phyloP scores from a whole-genome alignment of 2,888 invertebrate species.

The Eupeodes luniger region DNA sequence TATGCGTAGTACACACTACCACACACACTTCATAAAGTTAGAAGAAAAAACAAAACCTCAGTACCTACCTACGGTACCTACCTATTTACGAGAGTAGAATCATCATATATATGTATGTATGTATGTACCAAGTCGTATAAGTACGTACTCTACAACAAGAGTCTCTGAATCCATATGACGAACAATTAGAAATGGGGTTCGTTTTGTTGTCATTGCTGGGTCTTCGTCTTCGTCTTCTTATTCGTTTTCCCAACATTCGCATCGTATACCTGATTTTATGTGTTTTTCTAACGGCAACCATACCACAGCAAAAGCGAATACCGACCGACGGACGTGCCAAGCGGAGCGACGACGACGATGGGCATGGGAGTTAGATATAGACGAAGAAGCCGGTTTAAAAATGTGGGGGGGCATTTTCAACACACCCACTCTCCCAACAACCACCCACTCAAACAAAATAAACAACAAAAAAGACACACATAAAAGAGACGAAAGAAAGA shows the following conservation, averaged over 20 bases:
- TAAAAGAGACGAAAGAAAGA: constrained; percentile 11
- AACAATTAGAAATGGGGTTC: constrained; percentile 71
- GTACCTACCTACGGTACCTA: neutral
- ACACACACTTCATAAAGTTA: constrained; percentile 47
- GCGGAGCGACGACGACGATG: neutral
- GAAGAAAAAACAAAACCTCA: constrained; percentile 11
- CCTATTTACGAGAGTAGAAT: neutral
- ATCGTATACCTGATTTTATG: constrained; percentile 58
- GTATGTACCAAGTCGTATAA: neutral
- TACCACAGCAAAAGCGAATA: neutral
- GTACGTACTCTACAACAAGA: constrained; percentile 7
- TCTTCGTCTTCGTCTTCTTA: constrained; percentile 21
- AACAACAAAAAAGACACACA: constrained; percentile 5
- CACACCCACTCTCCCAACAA: constrained; percentile 55
- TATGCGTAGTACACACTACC: constrained; percentile 35
- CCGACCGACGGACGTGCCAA: too few species aligned
- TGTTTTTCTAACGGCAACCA: constrained; percentile 64
- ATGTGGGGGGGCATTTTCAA: constrained; percentile 38
- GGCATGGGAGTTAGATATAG: constrained; percentile 24
- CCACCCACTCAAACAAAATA: constrained; percentile 41
- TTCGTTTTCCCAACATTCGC: constrained; percentile 12
- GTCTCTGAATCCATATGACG: constrained; percentile 37
- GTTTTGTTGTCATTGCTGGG: constrained; percentile 48
- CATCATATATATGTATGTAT: neutral
- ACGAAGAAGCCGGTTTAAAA: constrained; percentile 18